Evolutionary conservation across 2,888 invertebrate genomes (phyloP).

Genomic region (Apamea anceps): DNA sequence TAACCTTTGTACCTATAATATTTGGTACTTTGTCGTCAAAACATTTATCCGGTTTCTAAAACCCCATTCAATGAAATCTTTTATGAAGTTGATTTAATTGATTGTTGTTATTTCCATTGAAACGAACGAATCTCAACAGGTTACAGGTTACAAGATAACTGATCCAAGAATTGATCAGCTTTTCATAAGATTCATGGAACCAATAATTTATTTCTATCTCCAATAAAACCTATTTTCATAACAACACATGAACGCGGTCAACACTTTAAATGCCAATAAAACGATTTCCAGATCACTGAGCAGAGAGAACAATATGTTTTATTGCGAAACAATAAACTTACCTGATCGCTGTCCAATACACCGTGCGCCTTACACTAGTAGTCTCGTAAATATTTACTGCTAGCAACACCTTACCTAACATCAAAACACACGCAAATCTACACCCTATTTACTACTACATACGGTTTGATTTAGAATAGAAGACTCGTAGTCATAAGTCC

Average conservation of each 20-base stretch:
- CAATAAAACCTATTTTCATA: constrained; percentile 20
- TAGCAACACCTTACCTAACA: constrained; percentile 72
- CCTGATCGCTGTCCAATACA: constrained; percentile 67
- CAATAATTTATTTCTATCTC: not conserved
- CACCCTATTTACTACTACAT: constrained; percentile 43
- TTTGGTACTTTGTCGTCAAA: not conserved
- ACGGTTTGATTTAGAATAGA: constrained; percentile 58
- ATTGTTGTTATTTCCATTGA: not conserved
- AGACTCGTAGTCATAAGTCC: constrained; percentile 66
- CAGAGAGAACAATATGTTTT: constrained; percentile 46
- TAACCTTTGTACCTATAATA: not conserved
- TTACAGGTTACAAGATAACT: no score
- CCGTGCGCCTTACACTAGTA: constrained; percentile 59
- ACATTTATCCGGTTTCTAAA: not conserved
- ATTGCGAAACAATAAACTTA: constrained; percentile 69
- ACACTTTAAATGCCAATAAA: constrained; percentile 42
- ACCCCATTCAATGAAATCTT: not conserved
- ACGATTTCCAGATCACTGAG: constrained; percentile 20
- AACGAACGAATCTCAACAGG: not conserved
- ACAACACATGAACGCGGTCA: constrained; percentile 25
- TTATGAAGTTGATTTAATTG: not conserved
- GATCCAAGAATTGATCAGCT: not conserved
- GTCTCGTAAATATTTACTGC: constrained; percentile 75
- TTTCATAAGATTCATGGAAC: not conserved
- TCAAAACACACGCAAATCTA: constrained; percentile 60